These are phyloP conservation scores for Drosophila athabasca DNA, from an alignment of 1,140 invertebrate species.

Conservation along the genomic window DNA sequence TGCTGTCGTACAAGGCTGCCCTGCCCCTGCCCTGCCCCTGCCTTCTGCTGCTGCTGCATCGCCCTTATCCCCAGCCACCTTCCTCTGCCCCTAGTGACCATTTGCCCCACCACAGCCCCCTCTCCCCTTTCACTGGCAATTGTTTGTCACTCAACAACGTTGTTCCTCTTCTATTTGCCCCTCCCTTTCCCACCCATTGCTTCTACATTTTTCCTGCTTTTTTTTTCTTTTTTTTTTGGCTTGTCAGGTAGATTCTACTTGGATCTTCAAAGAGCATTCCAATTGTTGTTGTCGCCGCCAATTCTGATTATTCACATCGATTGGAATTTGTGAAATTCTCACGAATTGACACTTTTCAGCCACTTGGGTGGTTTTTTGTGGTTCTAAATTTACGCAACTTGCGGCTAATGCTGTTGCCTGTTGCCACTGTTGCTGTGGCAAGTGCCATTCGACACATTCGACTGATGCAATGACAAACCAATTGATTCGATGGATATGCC, in stretches of 20 bases:
- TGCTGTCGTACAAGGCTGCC: too few species aligned
- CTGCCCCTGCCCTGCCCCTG: too few species aligned
- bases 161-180: conserved; percentile 48
- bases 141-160: conserved; percentile 79
- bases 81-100: background rate
- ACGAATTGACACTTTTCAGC: conserved; percentile 76
- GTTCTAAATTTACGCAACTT: conserved; percentile 63
- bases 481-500: conserved; percentile 66
- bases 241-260: conserved; percentile 51
- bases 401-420: conserved; percentile 14
- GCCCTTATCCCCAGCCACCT: background rate
- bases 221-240: conserved; percentile 14
- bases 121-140: conserved; percentile 68
- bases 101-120: background rate
- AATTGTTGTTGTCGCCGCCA: conserved; percentile 58
- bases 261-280: conserved; percentile 62
- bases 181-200: too few species aligned
- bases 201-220: conserved; percentile 4
- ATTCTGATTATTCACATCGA: conserved; percentile 81
- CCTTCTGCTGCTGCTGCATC: conserved; percentile 26
- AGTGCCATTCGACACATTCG: conserved; percentile 58
- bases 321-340: conserved; percentile 80
- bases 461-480: conserved; percentile 52
- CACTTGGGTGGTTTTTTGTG: conserved; percentile 67
- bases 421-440: conserved; percentile 24